These are phyloP conservation scores for Centroberyx gerrardi DNA, from an alignment of 2,797 vertebrate species.

Conservation along the genomic window DNA sequence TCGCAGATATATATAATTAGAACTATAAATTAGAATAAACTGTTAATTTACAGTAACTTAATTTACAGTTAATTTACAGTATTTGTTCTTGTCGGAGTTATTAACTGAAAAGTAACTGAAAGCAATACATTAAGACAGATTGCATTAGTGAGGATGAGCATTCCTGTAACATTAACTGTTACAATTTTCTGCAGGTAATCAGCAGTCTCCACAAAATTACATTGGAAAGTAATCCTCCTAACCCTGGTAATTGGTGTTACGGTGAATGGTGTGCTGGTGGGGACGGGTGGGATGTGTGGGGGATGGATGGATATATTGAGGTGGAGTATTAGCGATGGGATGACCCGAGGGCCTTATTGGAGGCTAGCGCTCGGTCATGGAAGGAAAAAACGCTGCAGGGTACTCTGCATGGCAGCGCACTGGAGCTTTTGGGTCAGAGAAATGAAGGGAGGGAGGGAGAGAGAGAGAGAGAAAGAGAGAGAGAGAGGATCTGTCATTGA, in stretches of 20 bases:
- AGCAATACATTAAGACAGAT: no score
- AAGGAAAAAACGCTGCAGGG: slow-evolving; percentile 64
- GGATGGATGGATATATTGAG: slow-evolving; percentile 42
- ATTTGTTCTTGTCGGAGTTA: no score
- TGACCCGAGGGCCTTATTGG: slow-evolving; percentile 64
- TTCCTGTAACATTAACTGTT: slow-evolving; percentile 41
- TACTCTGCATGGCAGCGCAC: slow-evolving; percentile 47
- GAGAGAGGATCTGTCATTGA: slow-evolving; percentile 74
- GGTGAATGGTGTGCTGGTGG: slow-evolving; percentile 39
- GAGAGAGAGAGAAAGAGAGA: slow-evolving; percentile 22
- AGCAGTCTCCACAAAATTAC: slow-evolving; percentile 68
- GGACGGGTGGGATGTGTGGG: slow-evolving; percentile 29
- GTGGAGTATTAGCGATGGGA: slow-evolving; percentile 52
- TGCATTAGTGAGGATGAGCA: slow-evolving; percentile 29
- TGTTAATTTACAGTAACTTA: no score
- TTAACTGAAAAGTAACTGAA: no score
- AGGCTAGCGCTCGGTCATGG: slow-evolving; percentile 68
- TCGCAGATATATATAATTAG: no score
- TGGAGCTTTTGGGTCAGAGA: slow-evolving; percentile 73
- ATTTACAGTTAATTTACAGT: no score
- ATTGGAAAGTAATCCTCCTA: slow-evolving; percentile 58
- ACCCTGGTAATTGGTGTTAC: slow-evolving; percentile 38
- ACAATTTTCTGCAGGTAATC: slow-evolving; percentile 67
- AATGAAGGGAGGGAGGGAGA: slow-evolving; percentile 39
- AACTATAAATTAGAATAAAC: no score